Percentiles rank a stretch among this genome's conserved stretches.
Evolutionary conservation across 23 tunicate genomes (phyloP).

Genomic region (Styela clava): DNA sequence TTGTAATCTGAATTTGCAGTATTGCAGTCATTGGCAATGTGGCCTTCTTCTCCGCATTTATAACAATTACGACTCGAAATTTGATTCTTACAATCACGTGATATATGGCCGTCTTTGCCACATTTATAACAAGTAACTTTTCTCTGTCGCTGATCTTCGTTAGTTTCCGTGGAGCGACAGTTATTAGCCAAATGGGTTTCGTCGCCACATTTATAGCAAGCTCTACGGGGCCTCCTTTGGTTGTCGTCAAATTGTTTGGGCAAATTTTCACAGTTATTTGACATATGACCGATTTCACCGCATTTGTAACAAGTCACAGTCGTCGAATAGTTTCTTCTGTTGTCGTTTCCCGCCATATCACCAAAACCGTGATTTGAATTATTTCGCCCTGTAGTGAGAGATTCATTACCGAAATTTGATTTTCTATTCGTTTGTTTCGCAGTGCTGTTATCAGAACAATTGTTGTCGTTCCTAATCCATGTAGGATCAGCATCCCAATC

Average conservation of each 20-base stretch:
- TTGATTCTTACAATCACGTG: neutral
- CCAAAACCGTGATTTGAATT: neutral
- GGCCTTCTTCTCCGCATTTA: neutral
- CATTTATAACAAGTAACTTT: neutral
- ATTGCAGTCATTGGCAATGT: neutral
- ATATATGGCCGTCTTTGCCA: neutral
- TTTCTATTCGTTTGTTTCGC: too few relatives aligned
- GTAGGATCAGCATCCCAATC: neutral
- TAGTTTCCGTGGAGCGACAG: neutral
- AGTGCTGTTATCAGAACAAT: neutral
- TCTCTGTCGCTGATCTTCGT: neutral
- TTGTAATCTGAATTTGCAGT: neutral
- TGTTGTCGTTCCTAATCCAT: neutral
- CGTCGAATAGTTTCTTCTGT: conserved; percentile 2
- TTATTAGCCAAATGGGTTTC: conserved; percentile 48
- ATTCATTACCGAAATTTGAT: too few relatives aligned
- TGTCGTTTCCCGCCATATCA: neutral
- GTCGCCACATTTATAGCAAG: conserved; percentile 51
- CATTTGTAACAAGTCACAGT: conserved; percentile 33
- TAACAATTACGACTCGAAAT: neutral
- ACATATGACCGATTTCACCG: conserved; percentile 50
- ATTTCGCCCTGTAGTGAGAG: too few relatives aligned
- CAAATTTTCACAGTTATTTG: conserved; percentile 36
- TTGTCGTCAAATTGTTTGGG: neutral
- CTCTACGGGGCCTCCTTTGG: conserved; percentile 1